Evolutionary conservation across 92 coral and sea anemone genomes (phyloP), one percentile per base, ranked within the genome.

Genomic region (Umimayanthus kanabou): DNA sequence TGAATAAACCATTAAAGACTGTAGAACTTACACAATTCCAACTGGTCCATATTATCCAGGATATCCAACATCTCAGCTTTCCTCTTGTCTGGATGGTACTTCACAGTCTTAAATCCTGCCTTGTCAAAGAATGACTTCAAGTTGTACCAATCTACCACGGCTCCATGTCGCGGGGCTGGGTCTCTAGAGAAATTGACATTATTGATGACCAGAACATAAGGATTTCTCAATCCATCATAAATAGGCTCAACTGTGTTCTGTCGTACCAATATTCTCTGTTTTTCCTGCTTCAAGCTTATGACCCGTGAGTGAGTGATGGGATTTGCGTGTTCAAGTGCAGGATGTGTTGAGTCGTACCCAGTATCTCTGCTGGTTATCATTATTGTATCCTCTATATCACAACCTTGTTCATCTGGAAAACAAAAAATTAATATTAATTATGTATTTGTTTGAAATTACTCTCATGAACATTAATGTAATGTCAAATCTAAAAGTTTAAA

Each of bases 161-260:
- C 98, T 14, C 99, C 99, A 58, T 90, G 93, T 70, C 99, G 87
- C 23, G 99, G 95, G 1, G 81, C 82, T 5, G 90, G 91, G 26
- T 50, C 76, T 14, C 57, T 39, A 30, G 39, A 74, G 64, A 97
- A 95, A 64, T 93, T 92, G 33, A 95, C 94, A 49, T 97, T 97
- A 90, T 92, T 93, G 40, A 97, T 94, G 37, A 97, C 87, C 20
- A 97, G 42, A 43, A 96, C 91, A 73, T 88, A 95, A 0, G 99
- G 99, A 90, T 97, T 92, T 83, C 80, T 85, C 65, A 95, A 45
- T 23, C 98, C 96, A 30, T 95, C 93, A 77, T 95, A 95, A 26
- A 82, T 72, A 40, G 77, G 86, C 28, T 37, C 86, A 26, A 66
- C 43, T 39, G 86, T 82, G 45, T 82, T 82, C 72, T 82, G 86